These are phyloP conservation scores for Thymelicus lineola DNA, from an alignment of 2,888 invertebrate genomes.

Conservation along the genomic window DNA sequence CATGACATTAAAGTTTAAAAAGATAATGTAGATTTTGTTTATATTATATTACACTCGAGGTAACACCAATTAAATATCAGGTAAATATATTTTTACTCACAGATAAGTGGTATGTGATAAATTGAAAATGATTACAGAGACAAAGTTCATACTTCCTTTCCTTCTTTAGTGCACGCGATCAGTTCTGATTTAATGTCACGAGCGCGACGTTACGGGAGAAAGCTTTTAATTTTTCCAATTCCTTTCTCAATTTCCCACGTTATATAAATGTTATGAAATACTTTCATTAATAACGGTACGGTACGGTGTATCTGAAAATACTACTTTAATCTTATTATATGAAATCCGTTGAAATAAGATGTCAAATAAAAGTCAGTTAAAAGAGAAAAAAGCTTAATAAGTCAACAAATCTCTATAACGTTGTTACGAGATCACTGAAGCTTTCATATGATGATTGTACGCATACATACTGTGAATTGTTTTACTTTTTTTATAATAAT, in stretches of 20 bases:
- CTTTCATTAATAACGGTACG: too few relatives aligned
- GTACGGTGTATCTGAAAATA: not conserved
- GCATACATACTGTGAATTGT: too few relatives aligned
- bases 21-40: not conserved
- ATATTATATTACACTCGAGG: not conserved
- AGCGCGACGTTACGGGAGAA: too few relatives aligned
- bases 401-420: not conserved
- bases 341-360: conserved; percentile 9
- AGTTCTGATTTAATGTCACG: not conserved
- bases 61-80: conserved; percentile 10
- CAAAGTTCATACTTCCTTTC: conserved; percentile 19
- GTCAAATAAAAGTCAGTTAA: not conserved
- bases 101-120: conserved; percentile 14
- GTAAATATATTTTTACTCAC: conserved; percentile 12
- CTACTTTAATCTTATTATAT: not conserved
- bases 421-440: not conserved
- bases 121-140: conserved; percentile 21
- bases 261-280: too few relatives aligned
- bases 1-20: not conserved
- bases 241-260: too few relatives aligned
- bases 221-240: not conserved
- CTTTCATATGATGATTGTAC: too few relatives aligned
- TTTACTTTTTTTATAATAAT: too few relatives aligned
- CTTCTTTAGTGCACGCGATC: conserved; percentile 2
- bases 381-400: not conserved